Evolutionary conservation across 2,113 vertebrate species (phyloP).

Genomic region (Geococcyx californianus): DNA sequence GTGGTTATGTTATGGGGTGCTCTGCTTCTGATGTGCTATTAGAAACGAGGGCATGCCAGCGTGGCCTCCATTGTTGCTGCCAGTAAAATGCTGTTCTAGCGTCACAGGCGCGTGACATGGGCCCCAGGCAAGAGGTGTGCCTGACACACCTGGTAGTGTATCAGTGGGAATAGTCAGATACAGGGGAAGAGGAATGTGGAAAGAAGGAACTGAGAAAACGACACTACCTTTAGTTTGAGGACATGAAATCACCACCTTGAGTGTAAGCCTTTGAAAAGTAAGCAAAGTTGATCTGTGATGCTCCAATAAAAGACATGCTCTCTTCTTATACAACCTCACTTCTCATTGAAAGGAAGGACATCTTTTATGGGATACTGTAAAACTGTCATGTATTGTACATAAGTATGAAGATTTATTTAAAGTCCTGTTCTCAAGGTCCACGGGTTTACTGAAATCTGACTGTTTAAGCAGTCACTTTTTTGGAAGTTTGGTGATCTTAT

Average conservation of each 20-base stretch:
- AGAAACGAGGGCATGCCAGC: not conserved
- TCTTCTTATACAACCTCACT: not conserved
- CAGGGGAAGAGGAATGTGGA: not conserved
- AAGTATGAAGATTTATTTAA: not conserved
- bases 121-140: not conserved
- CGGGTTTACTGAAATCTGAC: not conserved
- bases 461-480: not conserved
- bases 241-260: not conserved
- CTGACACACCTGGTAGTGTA: not conserved
- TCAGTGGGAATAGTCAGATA: not conserved
- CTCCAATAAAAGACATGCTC: not conserved
- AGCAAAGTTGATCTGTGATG: not conserved
- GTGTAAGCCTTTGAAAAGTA: not conserved
- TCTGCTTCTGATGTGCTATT: not conserved
- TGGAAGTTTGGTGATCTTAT: not conserved
- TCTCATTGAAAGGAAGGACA: not conserved
- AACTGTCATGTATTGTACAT: not conserved
- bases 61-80: not conserved
- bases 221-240: not conserved
- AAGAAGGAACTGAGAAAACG: not conserved
- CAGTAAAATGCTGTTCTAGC: fast-evolving
- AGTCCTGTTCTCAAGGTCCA: not conserved
- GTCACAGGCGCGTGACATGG: not conserved
- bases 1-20: fast-evolving
- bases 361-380: not conserved